Evolutionary conservation across 37 sponge, comb jelly and placozoan species (phyloP).

Genomic region (Agelas oroides): DNA sequence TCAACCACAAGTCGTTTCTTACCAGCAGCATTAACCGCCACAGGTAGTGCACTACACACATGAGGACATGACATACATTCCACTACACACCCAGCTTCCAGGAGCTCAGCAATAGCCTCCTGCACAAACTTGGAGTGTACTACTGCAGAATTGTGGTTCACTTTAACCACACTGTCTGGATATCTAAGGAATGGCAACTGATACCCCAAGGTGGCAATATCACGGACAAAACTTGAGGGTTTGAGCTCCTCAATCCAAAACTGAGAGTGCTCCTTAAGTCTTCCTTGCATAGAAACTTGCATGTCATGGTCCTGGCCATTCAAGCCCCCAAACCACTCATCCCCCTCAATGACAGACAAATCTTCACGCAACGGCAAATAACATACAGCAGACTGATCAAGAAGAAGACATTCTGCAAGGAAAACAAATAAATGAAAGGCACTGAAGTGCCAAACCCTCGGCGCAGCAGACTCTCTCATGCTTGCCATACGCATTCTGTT

Average conservation of each 20-base stretch:
- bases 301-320: neutral
- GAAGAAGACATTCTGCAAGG: neutral
- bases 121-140: neutral
- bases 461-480: no score
- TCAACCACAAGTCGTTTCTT: no score
- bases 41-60: no score
- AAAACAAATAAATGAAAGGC: no score
- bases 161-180: neutral
- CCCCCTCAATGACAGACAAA: no score
- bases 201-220: neutral
- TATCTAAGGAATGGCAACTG: neutral
- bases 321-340: no score
- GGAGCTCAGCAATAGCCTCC: neutral
- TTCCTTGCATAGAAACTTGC: neutral
- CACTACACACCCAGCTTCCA: neutral
- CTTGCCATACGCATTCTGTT: no score
- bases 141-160: neutral
- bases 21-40: no score
- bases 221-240: neutral
- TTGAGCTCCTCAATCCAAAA: neutral
- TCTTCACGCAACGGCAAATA: neutral
- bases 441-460: no score
- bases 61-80: neutral
- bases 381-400: no score
- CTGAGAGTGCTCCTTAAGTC: neutral